phyloP scores from a whole-genome alignment of 2,113 vertebrate genomes.

The Ictalurus furcatus region DNA sequence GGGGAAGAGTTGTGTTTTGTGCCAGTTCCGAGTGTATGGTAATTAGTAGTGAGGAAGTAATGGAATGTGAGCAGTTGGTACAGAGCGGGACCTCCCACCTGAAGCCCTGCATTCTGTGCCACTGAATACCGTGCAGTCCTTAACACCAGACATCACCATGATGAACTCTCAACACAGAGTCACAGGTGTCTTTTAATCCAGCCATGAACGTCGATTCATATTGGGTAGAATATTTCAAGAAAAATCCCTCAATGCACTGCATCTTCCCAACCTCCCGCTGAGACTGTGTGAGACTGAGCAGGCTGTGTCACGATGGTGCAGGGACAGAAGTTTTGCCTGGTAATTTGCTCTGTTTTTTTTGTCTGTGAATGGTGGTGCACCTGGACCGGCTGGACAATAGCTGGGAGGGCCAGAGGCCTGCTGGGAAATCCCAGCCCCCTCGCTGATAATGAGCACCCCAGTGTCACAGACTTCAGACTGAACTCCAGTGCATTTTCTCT shows the following conservation, averaged over 20 bases:
- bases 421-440: slow-evolving; percentile 58
- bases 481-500: slow-evolving; percentile 49
- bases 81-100: slow-evolving; percentile 70
- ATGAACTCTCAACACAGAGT: neutral
- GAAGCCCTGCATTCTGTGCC: slow-evolving; percentile 59
- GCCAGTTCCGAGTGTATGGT: slow-evolving; percentile 68
- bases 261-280: slow-evolving; percentile 48
- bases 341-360: slow-evolving; percentile 47
- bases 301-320: slow-evolving; percentile 5
- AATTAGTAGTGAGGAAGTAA: slow-evolving; percentile 77
- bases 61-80: slow-evolving; percentile 72
- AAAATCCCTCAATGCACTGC: neutral
- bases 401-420: slow-evolving; percentile 60
- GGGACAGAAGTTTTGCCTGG: slow-evolving; percentile 41
- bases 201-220: slow-evolving; percentile 12
- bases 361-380: slow-evolving; percentile 70
- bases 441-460: slow-evolving; percentile 71
- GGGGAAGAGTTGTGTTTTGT: slow-evolving; percentile 55
- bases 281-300: slow-evolving; percentile 12
- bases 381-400: slow-evolving; percentile 71
- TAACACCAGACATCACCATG: neutral
- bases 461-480: slow-evolving; percentile 61
- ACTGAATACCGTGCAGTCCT: slow-evolving; percentile 41
- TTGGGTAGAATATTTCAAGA: neutral
- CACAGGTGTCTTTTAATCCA: neutral